Percentiles rank a stretch among this genome's conserved stretches.
phyloP scores from a whole-genome alignment of 2,888 invertebrate genomes.

The Patella depressa region DNA sequence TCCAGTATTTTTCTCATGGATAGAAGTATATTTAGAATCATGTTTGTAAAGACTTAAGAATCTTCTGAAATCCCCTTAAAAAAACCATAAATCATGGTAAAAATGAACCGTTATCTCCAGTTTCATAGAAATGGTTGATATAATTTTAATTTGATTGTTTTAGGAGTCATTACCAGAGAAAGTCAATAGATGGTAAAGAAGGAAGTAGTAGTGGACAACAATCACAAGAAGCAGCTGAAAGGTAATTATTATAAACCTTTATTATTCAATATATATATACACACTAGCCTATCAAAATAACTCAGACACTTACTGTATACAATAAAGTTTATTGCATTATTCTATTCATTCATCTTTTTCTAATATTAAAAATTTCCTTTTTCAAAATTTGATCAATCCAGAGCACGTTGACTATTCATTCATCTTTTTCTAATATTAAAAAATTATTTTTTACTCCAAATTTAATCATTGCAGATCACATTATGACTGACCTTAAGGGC shows the following conservation, averaged over 20 bases:
- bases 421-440: neutral
- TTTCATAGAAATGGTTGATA: neutral
- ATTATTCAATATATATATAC: too few relatives aligned
- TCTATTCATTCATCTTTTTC: neutral
- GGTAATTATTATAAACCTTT: constrained; percentile 42
- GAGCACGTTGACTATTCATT: neutral
- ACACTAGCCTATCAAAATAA: too few relatives aligned
- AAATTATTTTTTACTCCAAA: neutral
- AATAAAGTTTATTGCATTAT: too few relatives aligned
- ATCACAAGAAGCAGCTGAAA: constrained; percentile 52
- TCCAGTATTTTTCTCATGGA: too few relatives aligned
- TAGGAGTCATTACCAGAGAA: constrained; percentile 69
- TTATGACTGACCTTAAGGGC: too few relatives aligned
- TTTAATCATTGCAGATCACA: neutral
- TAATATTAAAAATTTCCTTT: neutral
- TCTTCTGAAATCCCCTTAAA: too few relatives aligned
- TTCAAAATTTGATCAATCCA: neutral
- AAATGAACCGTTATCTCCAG: too few relatives aligned
- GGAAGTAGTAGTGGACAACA: constrained; percentile 39
- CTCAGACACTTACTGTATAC: too few relatives aligned
- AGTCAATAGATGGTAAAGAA: constrained; percentile 50
- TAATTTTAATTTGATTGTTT: constrained; percentile 14
- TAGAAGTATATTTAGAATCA: too few relatives aligned
- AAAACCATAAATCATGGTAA: too few relatives aligned
- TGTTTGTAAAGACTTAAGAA: too few relatives aligned